Percentiles rank a stretch among this genome's conserved stretches.
Conservation (phyloP, 2,113 vertebrate species). For the Neogobius melanostomus region DNA sequence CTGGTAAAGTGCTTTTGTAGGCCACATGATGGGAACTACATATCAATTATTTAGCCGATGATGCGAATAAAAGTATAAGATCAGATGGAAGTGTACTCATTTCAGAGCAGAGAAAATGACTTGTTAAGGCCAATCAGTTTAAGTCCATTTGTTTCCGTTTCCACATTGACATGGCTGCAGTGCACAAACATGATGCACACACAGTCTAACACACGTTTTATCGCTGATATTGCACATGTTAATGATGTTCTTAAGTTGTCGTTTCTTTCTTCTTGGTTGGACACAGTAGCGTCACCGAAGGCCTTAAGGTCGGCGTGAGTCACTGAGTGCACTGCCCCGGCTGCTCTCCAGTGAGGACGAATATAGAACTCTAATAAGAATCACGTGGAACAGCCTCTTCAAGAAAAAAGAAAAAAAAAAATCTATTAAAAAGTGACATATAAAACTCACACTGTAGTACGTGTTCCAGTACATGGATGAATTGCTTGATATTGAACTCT, state of each 20-base stretch:
- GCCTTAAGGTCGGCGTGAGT: background rate
- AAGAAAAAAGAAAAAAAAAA: background rate
- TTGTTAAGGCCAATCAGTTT: too few relatives aligned
- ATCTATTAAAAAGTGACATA: background rate
- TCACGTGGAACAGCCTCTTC: background rate
- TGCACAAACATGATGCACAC: background rate
- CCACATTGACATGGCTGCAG: too few relatives aligned
- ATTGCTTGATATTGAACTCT: slow-evolving; percentile 16
- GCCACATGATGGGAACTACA: too few relatives aligned
- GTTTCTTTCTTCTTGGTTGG: background rate
- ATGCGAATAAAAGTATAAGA: too few relatives aligned
- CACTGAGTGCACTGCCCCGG: background rate
- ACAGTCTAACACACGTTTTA: background rate
- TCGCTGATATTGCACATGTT: background rate
- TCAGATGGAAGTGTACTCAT: too few relatives aligned
- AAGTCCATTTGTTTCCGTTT: too few relatives aligned
- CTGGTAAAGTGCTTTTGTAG: too few relatives aligned
- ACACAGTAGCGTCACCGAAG: background rate
- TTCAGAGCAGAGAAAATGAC: too few relatives aligned
- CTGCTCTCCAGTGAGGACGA: background rate
- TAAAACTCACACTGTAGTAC: background rate
- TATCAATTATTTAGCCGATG: too few relatives aligned
- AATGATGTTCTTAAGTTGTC: background rate
- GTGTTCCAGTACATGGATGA: background rate
- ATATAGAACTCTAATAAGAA: background rate